Conservation (phyloP, 1,140 invertebrate species). For the Conus betulinus region DNA sequence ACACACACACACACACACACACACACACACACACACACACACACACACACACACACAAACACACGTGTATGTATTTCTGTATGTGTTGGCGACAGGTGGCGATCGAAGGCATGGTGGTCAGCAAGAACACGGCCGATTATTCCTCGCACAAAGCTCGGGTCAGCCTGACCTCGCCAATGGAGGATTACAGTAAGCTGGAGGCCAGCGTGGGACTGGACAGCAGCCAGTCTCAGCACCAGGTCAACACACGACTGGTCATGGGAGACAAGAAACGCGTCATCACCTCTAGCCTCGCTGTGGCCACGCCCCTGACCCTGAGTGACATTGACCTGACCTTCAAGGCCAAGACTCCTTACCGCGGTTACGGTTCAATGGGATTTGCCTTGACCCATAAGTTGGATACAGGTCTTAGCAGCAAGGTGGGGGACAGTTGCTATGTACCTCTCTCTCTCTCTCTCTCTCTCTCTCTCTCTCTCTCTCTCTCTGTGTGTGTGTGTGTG, state of each 20-base stretch:
- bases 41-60: background rate
- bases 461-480: no score
- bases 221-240: slow-evolving; percentile 21
- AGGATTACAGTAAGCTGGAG: slow-evolving; percentile 38
- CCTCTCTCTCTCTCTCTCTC: no score
- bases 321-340: slow-evolving; percentile 22
- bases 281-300: slow-evolving; percentile 26
- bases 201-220: slow-evolving; percentile 20
- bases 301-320: slow-evolving; percentile 24
- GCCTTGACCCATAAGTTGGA: slow-evolving; percentile 7
- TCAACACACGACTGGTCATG: slow-evolving; percentile 16
- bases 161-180: slow-evolving; percentile 59
- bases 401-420: slow-evolving; percentile 14
- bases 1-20: background rate
- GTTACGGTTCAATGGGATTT: slow-evolving; percentile 13
- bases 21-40: background rate
- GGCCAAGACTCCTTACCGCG: slow-evolving; percentile 28
- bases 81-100: slow-evolving; percentile 4
- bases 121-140: background rate
- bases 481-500: background rate
- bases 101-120: slow-evolving; percentile 4
- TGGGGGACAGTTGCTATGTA: background rate
- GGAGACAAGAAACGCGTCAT: slow-evolving; percentile 22
- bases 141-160: slow-evolving; percentile 42
- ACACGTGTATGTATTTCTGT: background rate